A percentile compares a stretch with the other conserved stretches of the same genome.
Evolutionary conservation across 2,113 vertebrate genomes (phyloP).

Genomic region (Urocitellus parryii): DNA sequence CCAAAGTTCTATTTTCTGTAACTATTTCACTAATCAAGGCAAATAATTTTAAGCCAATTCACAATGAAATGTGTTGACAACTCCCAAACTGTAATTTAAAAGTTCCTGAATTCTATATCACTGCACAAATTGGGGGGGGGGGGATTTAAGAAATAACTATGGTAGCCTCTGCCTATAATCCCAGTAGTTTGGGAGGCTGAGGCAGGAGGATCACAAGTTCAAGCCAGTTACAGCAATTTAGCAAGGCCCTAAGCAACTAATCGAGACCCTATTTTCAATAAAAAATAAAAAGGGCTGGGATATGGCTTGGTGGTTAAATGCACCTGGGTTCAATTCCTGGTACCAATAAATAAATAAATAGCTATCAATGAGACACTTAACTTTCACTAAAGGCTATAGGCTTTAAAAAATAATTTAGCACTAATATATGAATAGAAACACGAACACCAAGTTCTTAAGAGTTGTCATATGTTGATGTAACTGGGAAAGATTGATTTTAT

Average conservation of each 20-base stretch:
- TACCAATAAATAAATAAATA: background rate
- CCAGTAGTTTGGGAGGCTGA: too few species aligned
- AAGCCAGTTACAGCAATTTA: too few species aligned
- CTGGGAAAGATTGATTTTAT: background rate
- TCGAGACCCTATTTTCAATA: too few species aligned
- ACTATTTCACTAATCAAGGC: background rate
- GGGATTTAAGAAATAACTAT: slow-evolving; percentile 24
- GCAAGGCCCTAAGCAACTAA: too few species aligned
- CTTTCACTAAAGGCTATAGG: slow-evolving; percentile 9
- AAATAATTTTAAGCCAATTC: slow-evolving; percentile 58
- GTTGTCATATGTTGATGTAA: background rate
- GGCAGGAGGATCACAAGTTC: too few species aligned
- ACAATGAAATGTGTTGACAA: background rate
- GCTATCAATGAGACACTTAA: background rate
- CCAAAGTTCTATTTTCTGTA: slow-evolving; percentile 47
- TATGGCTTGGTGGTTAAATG: too few species aligned
- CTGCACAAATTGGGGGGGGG: background rate
- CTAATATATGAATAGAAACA: background rate
- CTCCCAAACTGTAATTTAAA: slow-evolving; percentile 15
- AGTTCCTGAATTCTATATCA: slow-evolving; percentile 47
- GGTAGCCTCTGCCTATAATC: too few species aligned
- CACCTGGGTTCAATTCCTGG: too few species aligned
- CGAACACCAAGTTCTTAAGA: background rate
- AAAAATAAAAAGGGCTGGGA: too few species aligned
- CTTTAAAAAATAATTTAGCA: background rate